Percentiles rank a stretch among this genome's conserved stretches.
Conservation (phyloP, 1,140 invertebrate genomes). For the Pogonomyrmex californicus region DNA sequence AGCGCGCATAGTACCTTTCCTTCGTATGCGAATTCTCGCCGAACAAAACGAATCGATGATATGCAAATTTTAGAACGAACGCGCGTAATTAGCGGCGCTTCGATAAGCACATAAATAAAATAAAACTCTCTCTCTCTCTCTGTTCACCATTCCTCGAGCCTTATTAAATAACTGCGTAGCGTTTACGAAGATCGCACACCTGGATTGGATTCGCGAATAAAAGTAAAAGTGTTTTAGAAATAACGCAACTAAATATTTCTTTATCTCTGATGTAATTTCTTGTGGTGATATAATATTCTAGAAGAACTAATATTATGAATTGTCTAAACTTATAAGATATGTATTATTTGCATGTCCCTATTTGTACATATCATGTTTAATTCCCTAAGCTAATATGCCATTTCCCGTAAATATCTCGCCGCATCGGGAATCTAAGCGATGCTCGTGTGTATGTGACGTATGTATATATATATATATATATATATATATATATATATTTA, state of each 20-base stretch:
- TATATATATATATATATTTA: too few relatives aligned
- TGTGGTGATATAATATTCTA: not conserved
- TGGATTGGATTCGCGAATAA: not conserved
- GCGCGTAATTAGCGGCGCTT: slow-evolving; percentile 59
- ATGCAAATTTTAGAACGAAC: slow-evolving; percentile 33
- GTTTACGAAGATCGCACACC: not conserved
- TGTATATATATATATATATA: not conserved
- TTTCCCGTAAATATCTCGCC: not conserved
- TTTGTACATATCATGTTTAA: not conserved
- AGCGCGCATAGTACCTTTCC: slow-evolving; percentile 25
- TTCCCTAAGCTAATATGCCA: not conserved
- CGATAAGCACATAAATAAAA: slow-evolving; percentile 42
- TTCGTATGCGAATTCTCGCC: slow-evolving; percentile 12
- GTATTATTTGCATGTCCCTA: not conserved
- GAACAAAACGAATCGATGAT: slow-evolving; percentile 45
- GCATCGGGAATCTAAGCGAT: not conserved
- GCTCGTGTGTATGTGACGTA: slow-evolving; percentile 5
- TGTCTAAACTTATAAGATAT: not conserved
- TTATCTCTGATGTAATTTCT: not conserved
- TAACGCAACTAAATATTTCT: not conserved
- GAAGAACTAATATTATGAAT: not conserved
- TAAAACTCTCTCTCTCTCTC: slow-evolving; percentile 60
- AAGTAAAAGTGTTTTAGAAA: slow-evolving; percentile 28
- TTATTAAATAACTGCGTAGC: slow-evolving; percentile 31
- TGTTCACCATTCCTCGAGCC: slow-evolving; percentile 6